Evolutionary conservation across 2,888 invertebrate species (phyloP).

Genomic region (Habrosyne pyritoides): DNA sequence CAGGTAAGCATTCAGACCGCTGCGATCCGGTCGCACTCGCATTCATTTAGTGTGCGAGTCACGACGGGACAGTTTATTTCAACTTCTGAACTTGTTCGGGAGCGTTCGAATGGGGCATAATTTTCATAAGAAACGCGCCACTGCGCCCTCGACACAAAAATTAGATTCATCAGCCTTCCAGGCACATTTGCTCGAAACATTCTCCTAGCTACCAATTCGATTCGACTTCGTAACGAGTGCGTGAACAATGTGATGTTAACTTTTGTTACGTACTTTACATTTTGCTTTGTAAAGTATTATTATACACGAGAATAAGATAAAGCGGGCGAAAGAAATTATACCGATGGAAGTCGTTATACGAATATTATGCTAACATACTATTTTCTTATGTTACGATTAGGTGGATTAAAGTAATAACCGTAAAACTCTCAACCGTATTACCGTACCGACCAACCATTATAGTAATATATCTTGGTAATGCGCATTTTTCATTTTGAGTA

Average conservation of each 20-base stretch:
- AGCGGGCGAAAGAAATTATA: conserved; percentile 20
- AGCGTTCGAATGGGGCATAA: conserved; percentile 78
- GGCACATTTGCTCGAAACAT: conserved; percentile 67
- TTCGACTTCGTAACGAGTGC: conserved; percentile 66
- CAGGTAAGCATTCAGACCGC: conserved; percentile 42
- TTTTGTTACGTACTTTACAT: conserved; percentile 55
- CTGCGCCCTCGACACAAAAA: conserved; percentile 70
- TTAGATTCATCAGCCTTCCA: conserved; percentile 75
- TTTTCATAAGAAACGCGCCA: conserved; percentile 77
- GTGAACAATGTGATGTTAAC: conserved; percentile 65
- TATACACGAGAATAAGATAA: conserved; percentile 1
- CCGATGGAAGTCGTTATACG: conserved; percentile 28
- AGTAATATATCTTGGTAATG: conserved; percentile 56
- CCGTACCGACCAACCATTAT: conserved; percentile 5
- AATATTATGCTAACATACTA: conserved; percentile 55
- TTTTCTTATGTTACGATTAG: conserved; percentile 54
- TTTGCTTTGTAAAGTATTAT: conserved; percentile 40
- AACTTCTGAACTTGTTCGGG: conserved; percentile 75
- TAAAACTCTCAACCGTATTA: conserved; percentile 60
- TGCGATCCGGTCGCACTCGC: conserved; percentile 29
- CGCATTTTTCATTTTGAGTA: conserved; percentile 36
- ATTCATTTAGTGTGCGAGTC: conserved; percentile 69
- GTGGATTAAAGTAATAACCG: conserved; percentile 53
- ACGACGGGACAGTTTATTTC: conserved; percentile 80
- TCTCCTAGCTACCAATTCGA: conserved; percentile 65